Evolutionary conservation across 2,797 vertebrate genomes (phyloP).

Genomic region (Rousettus madagascariensis): DNA sequence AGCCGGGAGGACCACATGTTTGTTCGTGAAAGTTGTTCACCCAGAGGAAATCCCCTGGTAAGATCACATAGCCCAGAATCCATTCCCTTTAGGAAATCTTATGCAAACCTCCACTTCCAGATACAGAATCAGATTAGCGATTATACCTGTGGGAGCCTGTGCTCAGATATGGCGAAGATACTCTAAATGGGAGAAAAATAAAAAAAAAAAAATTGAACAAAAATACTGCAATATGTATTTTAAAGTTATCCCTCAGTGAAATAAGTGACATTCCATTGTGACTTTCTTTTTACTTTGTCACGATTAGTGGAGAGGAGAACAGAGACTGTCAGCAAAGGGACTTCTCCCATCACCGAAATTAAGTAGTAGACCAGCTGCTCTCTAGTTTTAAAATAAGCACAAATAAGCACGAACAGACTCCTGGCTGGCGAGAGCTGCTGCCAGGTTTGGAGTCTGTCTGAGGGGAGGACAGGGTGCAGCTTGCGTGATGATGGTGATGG

Average conservation of each 20-base stretch:
- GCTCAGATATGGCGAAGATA: not conserved
- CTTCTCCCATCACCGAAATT: fast-evolving
- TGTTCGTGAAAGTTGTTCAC: not conserved
- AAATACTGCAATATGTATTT: not conserved
- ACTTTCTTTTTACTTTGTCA: not conserved
- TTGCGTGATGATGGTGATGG: fast-evolving
- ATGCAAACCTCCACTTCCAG: not conserved
- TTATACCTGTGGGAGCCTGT: no score
- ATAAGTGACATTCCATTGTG: not conserved
- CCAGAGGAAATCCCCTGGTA: not conserved
- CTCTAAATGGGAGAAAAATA: not conserved
- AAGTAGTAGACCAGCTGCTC: not conserved
- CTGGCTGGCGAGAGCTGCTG: not conserved
- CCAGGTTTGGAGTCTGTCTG: not conserved
- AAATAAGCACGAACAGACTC: not conserved
- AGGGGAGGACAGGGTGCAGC: not conserved
- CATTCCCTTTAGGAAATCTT: not conserved
- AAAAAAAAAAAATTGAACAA: not conserved
- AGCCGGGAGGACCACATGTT: not conserved
- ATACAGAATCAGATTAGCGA: not conserved
- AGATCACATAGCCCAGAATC: not conserved
- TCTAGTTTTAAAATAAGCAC: not conserved
- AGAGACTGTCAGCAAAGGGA: not conserved
- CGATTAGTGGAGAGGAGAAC: not conserved
- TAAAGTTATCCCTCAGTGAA: not conserved